A percentile compares a stretch with the other conserved stretches of the same genome.
Conservation (phyloP, 1,140 invertebrate genomes). For the Latrodectus geometricus region DNA sequence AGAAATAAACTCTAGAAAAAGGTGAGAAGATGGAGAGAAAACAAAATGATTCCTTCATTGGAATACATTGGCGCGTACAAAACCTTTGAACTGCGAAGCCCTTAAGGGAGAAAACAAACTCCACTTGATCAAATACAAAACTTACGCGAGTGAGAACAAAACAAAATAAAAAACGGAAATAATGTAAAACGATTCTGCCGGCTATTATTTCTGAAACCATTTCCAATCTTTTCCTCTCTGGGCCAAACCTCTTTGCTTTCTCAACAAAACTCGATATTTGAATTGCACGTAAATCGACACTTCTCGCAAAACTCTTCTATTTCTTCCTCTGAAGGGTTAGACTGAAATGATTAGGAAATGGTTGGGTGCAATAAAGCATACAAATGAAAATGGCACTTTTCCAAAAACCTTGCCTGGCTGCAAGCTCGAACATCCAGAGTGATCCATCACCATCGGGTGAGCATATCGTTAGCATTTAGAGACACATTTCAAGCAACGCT, state of each 20-base stretch:
- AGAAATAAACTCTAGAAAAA: too few relatives aligned
- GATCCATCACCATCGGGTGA: slow-evolving; percentile 44
- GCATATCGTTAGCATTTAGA: slow-evolving; percentile 58
- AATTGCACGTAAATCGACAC: not conserved
- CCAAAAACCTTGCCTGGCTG: slow-evolving; percentile 10
- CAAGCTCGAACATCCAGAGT: slow-evolving; percentile 29
- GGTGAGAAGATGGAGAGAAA: too few relatives aligned
- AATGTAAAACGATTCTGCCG: not conserved
- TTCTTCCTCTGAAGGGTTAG: slow-evolving; percentile 3
- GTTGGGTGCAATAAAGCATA: slow-evolving; percentile 19
- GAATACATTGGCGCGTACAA: too few relatives aligned
- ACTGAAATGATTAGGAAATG: slow-evolving; percentile 25
- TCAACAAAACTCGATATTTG: not conserved
- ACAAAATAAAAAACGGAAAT: not conserved
- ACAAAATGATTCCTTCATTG: too few relatives aligned
- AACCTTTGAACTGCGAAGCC: too few relatives aligned
- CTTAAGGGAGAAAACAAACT: not conserved
- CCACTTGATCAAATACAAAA: not conserved
- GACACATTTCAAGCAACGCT: slow-evolving; percentile 53
- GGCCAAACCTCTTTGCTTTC: not conserved
- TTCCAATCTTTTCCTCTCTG: not conserved
- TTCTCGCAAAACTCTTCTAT: not conserved
- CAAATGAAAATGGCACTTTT: slow-evolving; percentile 36
- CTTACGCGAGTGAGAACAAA: not conserved
- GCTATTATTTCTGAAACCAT: not conserved